phyloP scores from a whole-genome alignment of 1,140 invertebrate genomes.

The Brachionus plicatilis region DNA sequence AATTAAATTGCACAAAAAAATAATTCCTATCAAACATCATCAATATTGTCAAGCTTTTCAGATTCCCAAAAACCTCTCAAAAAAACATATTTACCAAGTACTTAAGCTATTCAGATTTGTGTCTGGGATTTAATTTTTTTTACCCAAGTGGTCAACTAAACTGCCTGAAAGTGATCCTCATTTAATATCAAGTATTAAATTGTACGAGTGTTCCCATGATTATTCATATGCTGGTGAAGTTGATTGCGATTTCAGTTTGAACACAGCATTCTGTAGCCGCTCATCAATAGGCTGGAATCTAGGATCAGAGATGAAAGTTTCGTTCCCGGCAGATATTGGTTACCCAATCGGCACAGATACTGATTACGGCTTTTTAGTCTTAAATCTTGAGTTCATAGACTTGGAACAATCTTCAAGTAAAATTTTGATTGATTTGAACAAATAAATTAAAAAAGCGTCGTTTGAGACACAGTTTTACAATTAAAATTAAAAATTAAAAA shows the following conservation, averaged over 20 bases:
- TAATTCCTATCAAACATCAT: background rate
- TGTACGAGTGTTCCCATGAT: background rate
- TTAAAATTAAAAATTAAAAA: no score
- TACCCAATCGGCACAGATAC: slow-evolving; percentile 15
- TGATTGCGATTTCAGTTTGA: background rate
- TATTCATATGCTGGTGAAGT: background rate
- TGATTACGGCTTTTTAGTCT: background rate
- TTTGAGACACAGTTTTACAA: no score
- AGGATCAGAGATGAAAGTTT: background rate
- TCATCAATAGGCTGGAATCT: background rate
- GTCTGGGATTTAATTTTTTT: background rate
- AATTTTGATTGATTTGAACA: background rate
- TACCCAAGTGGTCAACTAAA: background rate
- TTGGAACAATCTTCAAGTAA: background rate
- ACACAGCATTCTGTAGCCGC: background rate
- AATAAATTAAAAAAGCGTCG: no score
- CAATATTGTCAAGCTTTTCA: background rate
- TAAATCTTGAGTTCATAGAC: background rate
- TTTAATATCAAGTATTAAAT: background rate
- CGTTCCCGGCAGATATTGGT: background rate
- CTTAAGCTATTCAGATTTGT: background rate
- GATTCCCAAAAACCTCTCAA: background rate
- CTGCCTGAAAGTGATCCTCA: background rate
- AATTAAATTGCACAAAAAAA: background rate
- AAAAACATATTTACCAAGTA: slow-evolving; percentile 21